phyloP scores from a whole-genome alignment of 2,113 vertebrate species.

The Nothobranchius kuhntae region DNA sequence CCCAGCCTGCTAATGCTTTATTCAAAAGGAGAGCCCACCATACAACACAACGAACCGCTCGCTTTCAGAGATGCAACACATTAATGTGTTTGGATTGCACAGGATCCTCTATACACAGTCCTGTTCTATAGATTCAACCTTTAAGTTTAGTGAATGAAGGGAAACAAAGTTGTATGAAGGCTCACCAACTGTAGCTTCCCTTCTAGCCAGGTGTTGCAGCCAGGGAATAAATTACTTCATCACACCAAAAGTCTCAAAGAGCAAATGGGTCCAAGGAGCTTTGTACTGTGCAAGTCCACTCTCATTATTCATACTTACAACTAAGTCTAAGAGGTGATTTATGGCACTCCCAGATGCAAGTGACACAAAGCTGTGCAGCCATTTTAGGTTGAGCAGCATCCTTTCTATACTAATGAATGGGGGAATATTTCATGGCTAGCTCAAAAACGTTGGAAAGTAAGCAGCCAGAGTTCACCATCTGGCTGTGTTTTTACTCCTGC shows the following conservation, averaged over 20 bases:
- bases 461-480: constrained; percentile 6
- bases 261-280: constrained; percentile 5
- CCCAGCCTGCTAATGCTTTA: constrained; percentile 57
- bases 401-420: constrained; percentile 41
- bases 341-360: constrained; percentile 16
- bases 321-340: constrained; percentile 35
- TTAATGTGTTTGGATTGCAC: constrained; percentile 28
- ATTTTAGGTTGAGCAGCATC: constrained; percentile 17
- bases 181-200: constrained; percentile 8
- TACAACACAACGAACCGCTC: constrained; percentile 48
- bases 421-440: constrained; percentile 40
- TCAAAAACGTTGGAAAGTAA: constrained; percentile 24
- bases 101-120: background rate
- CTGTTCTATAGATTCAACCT: constrained; percentile 8
- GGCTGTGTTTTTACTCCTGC: background rate
- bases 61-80: constrained; percentile 32
- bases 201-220: constrained; percentile 1
- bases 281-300: background rate
- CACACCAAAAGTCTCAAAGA: constrained; percentile 17
- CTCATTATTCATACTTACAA: constrained; percentile 14
- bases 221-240: constrained; percentile 33
- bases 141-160: constrained; percentile 5
- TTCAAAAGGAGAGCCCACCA: constrained; percentile 29
- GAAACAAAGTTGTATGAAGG: background rate
- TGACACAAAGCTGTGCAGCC: constrained; percentile 22